Evolutionary conservation across 2,888 invertebrate genomes (phyloP).

Genomic region (Pseudococcus longispinus): DNA sequence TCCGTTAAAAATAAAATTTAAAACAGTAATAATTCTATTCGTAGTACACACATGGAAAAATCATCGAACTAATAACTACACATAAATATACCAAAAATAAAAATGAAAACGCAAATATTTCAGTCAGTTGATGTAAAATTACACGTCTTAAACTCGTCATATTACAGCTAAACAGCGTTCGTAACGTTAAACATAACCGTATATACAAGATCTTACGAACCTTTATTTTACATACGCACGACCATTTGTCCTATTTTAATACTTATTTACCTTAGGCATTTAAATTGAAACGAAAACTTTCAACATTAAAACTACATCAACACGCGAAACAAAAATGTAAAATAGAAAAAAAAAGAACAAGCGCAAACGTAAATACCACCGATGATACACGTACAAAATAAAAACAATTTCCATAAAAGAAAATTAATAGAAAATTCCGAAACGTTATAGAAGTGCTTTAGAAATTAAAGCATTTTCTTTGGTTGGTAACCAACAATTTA

Average conservation of each 20-base stretch:
- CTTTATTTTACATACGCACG: neutral
- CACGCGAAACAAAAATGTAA: neutral
- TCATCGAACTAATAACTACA: neutral
- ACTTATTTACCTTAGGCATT: neutral
- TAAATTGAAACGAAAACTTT: neutral
- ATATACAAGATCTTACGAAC: neutral
- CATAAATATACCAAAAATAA: neutral
- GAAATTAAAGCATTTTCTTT: neutral
- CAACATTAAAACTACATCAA: slow-evolving; percentile 17
- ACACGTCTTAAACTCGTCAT: slow-evolving; percentile 3
- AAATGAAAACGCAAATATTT: neutral
- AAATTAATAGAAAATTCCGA: neutral
- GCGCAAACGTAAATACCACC: neutral
- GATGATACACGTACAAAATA: neutral
- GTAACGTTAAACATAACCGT: neutral
- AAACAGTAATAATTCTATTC: neutral
- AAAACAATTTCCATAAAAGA: neutral
- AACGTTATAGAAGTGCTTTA: neutral
- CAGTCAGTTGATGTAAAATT: slow-evolving; percentile 1
- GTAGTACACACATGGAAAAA: neutral
- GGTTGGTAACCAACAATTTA: neutral
- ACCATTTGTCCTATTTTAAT: neutral
- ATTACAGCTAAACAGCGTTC: neutral
- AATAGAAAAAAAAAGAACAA: neutral
- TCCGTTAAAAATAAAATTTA: neutral